Percentiles rank a stretch among this genome's conserved stretches.
These are phyloP conservation scores for Sebastolobus altivelis DNA, from an alignment of 2,797 vertebrate species.

Conservation along the genomic window DNA sequence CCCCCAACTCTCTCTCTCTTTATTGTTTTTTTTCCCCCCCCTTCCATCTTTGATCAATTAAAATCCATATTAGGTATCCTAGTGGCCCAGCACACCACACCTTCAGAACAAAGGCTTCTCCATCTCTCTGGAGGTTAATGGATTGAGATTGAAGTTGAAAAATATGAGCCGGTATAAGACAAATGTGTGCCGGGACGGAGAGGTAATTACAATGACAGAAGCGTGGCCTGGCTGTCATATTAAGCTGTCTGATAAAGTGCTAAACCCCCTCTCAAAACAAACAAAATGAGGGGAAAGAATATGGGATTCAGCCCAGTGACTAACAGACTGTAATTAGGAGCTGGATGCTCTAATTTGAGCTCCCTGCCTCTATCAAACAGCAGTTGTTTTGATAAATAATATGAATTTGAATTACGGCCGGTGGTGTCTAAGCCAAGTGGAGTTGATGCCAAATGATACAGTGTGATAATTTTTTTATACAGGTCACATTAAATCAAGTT, in stretches of 20 bases:
- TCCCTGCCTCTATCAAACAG: conserved; percentile 18
- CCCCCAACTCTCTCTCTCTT: conserved; percentile 7
- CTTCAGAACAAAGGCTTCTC: conserved; percentile 55
- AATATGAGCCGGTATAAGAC: conserved; percentile 49
- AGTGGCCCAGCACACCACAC: conserved; percentile 21
- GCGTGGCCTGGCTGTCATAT: conserved; percentile 45
- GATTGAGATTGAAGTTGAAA: conserved; percentile 57
- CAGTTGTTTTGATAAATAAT: conserved; percentile 40
- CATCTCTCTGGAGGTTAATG: conserved; percentile 60
- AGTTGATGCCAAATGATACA: conserved; percentile 10
- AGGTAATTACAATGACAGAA: conserved; percentile 59
- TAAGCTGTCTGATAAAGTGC: conserved; percentile 49
- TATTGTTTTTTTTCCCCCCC: background rate
- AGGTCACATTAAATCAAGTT: conserved; percentile 6
- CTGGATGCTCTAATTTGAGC: conserved; percentile 41
- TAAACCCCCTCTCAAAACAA: conserved; percentile 47
- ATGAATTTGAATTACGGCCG: conserved; percentile 9
- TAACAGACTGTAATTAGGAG: conserved; percentile 59
- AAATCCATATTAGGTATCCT: conserved; percentile 47
- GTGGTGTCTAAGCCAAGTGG: background rate
- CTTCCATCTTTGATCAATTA: conserved; percentile 62
- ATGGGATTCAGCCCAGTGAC: conserved; percentile 41
- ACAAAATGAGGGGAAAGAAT: conserved; percentile 42
- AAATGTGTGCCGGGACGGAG: conserved; percentile 35
- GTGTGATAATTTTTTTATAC: background rate